Evolutionary conservation across 2,797 vertebrate species (phyloP), one percentile per base, ranked within the genome.

Genomic region (Sternarchorhynchus goeldii): DNA sequence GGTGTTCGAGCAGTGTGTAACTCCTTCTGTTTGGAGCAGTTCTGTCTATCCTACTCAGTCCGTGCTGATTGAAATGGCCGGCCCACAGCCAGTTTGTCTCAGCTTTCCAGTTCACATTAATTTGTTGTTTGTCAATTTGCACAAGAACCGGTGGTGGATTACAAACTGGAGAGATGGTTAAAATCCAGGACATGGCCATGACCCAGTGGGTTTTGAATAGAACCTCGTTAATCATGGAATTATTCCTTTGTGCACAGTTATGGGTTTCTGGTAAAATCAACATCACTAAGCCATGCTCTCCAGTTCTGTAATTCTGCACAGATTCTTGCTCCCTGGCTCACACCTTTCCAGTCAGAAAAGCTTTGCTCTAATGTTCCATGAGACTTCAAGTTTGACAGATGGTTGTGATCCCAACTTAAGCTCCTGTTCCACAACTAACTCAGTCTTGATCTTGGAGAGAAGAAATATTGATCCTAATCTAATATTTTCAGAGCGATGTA

Each of bases 321-420:
- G 73, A 77, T 73, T 75, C 45, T 72, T 64, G 55, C 39, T 70
- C 31, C 73, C 78, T 34, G 68, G 73, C 20, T 84, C 81, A 86
- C 83, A 85, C 84, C 86, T 81, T 88, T 88, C 83, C 78, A 71
- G 64, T 85, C 83, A 87, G 87, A 88, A 92, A 91, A 91, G 88
- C 89, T 81, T 78, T 62, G 83, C 83, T 90, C 88, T 91, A 92
- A 89, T 89, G 88, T 86, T 88, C 84, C 66, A 53, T 74, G 34
- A 79, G 55, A 76, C 73, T 68, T 75, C 36, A 18, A 73, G 32
- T 59, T 63, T 55, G 76, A 68, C 82, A 84, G 82, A 81, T 84
- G 82, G 82, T 76, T 68, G 66, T 58, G 36, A 36, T 81, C 68
- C 39, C 56, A 62, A 36, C 57, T 41, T 73, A 81, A 84, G 73